Evolutionary conservation across 2,113 vertebrate genomes (phyloP).

Genomic region (Aleadryas rufinucha): DNA sequence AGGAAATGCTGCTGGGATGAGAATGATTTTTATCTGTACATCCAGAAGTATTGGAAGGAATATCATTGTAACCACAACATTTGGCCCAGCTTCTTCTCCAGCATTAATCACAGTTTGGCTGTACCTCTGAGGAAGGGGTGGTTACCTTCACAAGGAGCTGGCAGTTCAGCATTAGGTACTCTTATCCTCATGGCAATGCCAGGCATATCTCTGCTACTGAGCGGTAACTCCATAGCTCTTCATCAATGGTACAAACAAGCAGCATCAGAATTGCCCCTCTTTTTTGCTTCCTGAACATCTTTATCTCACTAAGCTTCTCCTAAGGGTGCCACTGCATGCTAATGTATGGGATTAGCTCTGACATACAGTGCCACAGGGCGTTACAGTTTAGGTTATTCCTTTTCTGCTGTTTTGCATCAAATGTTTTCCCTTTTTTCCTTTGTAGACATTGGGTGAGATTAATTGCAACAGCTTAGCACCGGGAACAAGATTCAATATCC

Average conservation of each 20-base stretch:
- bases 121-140: too few species aligned
- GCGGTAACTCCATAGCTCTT: background rate
- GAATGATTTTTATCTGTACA: background rate
- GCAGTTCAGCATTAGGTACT: background rate
- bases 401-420: background rate
- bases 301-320: background rate
- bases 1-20: background rate
- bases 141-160: background rate
- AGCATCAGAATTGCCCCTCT: background rate
- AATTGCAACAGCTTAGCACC: background rate
- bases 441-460: background rate
- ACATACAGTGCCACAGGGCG: background rate
- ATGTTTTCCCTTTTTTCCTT: background rate
- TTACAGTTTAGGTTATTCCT: background rate
- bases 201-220: background rate
- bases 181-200: rapidly evolving
- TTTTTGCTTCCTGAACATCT: background rate
- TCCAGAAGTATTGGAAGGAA: background rate
- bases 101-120: background rate
- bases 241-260: background rate
- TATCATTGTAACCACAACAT: background rate
- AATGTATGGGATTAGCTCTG: background rate
- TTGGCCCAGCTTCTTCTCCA: background rate
- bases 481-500: background rate
- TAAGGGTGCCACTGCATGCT: background rate